Base-by-base conservation (phyloP, 2,888 invertebrate genomes). In the Drosophila ustulata region DNA sequence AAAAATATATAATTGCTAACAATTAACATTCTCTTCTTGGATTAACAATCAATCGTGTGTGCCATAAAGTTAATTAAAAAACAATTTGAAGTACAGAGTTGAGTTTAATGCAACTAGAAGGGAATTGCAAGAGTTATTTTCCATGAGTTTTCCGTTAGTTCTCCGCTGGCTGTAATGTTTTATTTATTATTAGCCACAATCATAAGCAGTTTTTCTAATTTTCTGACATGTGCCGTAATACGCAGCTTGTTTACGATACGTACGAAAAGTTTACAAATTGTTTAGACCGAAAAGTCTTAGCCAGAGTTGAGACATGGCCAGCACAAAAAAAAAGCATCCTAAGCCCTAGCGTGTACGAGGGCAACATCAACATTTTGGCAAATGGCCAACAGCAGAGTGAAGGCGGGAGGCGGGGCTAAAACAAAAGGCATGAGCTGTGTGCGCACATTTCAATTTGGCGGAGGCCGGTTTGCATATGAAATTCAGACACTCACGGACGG, bases 401-500 rank as follows among this genome's bases (percentile, higher is more conserved):
- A 7, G 37, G 34, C 11, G 34, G 3, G 9, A 13, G 45, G 45
- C 47, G 9, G 28, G 51, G 45, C 47, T 39, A 52, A 63, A 63
- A 82, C 75, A 59, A 71, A 67, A 65, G 52, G 43, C 11, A 23
- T 25, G 25, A 77, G 74, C 58, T 25, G 25, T 25, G 25, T 80
- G 74, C 58, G 78, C 83, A 77, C 83, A 86, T 72, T 83, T 88
- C 87, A 83, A 88, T 86, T 83, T 83, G 72, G 77, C 80, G 41
- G 11, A 11, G 34, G 71, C 53, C 72, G 65, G 69, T 88, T 81
- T 82, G 75, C 85, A 85, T 88, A 85, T 73, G 75, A 85, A 66
- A 75, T 66, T 45, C 67, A 72, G 56, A 65, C 68, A 49, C 63
- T 72, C 86, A 80, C 67, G 83, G 65, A 82, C 71, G 89, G 89